Conservation (phyloP, 1,140 invertebrate species). For the Drosophila ficusphila region DNA sequence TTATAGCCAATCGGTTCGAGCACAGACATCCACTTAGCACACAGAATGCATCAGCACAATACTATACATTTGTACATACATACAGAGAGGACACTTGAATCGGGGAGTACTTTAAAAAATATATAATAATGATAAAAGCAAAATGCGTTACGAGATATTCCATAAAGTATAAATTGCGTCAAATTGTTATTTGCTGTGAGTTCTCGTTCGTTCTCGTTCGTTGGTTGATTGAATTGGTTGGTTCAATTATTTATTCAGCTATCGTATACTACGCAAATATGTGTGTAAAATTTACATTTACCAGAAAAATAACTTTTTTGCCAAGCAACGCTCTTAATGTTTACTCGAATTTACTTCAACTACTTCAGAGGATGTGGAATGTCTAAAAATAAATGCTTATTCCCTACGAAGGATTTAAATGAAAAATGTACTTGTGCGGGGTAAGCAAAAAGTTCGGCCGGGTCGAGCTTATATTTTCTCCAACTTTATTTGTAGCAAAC, state of each 20-base stretch:
- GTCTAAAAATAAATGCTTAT: not conserved
- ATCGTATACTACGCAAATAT: slow-evolving; percentile 27
- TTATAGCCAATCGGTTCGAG: slow-evolving; percentile 52
- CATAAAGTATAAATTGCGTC: slow-evolving; percentile 44
- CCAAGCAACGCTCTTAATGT: slow-evolving; percentile 53
- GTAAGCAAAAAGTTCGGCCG: slow-evolving; percentile 10
- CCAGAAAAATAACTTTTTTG: slow-evolving; percentile 30
- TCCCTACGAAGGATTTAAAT: not conserved
- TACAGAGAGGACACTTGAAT: slow-evolving; percentile 24
- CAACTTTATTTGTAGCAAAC: slow-evolving; percentile 50
- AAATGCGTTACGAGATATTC: slow-evolving; percentile 44
- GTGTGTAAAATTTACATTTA: slow-evolving; percentile 25
- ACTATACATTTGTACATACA: slow-evolving; percentile 42
- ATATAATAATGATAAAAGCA: slow-evolving; percentile 32
- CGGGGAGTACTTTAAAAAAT: slow-evolving; percentile 40
- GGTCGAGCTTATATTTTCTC: slow-evolving; percentile 17
- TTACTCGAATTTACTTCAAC: slow-evolving; percentile 55
- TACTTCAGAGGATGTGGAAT: slow-evolving; percentile 20
- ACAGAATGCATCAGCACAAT: slow-evolving; percentile 33
- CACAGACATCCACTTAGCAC: slow-evolving; percentile 28
- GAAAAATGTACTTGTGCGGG: not conserved
- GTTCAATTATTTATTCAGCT: slow-evolving; percentile 47
- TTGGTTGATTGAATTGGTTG: slow-evolving; percentile 40
- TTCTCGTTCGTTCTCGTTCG: slow-evolving; percentile 69
- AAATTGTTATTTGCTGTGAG: slow-evolving; percentile 74